Base-by-base conservation (phyloP, 2,888 invertebrate genomes). In the Euzophera pinguis region DNA sequence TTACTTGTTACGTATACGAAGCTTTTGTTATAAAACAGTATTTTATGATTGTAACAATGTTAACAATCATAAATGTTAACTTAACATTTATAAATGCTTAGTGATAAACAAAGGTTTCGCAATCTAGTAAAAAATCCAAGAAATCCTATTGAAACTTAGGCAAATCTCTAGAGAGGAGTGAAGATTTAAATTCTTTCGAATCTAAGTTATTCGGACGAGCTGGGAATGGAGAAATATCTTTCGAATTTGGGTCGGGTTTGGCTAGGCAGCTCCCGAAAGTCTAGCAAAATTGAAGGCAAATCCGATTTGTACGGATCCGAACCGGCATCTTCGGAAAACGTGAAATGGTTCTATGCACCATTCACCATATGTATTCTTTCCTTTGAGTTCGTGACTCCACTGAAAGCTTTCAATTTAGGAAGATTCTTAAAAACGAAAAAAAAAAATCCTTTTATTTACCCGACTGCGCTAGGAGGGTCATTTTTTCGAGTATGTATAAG, bases 271-370 rank as follows among this genome's bases (percentile, higher is more conserved):
- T 81, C 75, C 76, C 70, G 73, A 82, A 81, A 84, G 79, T 84
- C 83, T 82, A 75, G 74, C 80, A 82, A 81, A 85, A 88, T 87
- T 85, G 83, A 81, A 85, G 80, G 81, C 76, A 84, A 88, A 88
- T 88, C 85, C 78, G 86, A 88, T 88, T 86, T 86, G 78, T 77
- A 62, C 71, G 74, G 69, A 76, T 78, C 69, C 62, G 67, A 62
- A 68, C 70, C 69, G 65, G 75, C 78, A 77, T 78, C 70, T 76
- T 71, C 61, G 62, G 70, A 69, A 76, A 76, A 65, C 61, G 68
- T 65, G 65, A 67, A 71, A 73, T 67, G 60, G 72, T 73, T 71
- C 73, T 69, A 66, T 70, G 71, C 71, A 67, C 63, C 65, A 59
- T 69, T 69, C 64, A n/a, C n/a, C n/a, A 64, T 58, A 57, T 47